Percentiles rank a stretch among this genome's conserved stretches.
Evolutionary conservation across 2,113 vertebrate species (phyloP).

Genomic region (Forbesichthys agassizii): DNA sequence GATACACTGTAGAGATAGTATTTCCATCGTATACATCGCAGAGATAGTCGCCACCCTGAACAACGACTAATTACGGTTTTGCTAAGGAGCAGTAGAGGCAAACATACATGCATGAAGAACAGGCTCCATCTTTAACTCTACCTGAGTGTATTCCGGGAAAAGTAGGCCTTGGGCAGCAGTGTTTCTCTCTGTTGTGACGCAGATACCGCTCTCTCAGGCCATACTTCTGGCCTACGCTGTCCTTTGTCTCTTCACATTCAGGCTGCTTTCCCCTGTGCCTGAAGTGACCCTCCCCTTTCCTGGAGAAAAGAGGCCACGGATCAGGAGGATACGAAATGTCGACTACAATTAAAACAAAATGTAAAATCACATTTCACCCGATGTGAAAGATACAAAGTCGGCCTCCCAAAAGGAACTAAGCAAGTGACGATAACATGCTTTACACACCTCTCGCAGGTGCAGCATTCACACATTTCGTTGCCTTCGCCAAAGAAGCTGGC

Average conservation of each 20-base stretch:
- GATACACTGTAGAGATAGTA: no score
- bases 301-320: constrained; percentile 37
- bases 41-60: no score
- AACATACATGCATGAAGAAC: not conserved
- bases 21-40: no score
- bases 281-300: constrained; percentile 88
- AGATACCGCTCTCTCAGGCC: constrained; percentile 84
- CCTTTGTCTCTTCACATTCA: constrained; percentile 66
- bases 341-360: not conserved
- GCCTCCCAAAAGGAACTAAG: not conserved
- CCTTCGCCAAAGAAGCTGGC: constrained; percentile 93
- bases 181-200: constrained; percentile 79
- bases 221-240: constrained; percentile 80
- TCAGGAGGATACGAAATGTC: not conserved
- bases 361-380: not conserved
- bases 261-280: constrained; percentile 68
- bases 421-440: not conserved
- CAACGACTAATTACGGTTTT: not conserved
- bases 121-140: constrained; percentile 46
- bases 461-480: constrained; percentile 92
- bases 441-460: constrained; percentile 90
- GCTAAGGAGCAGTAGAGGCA: no score
- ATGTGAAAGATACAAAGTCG: not conserved
- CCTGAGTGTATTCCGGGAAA: constrained; percentile 66
- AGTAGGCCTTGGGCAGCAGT: constrained; percentile 48